phyloP scores from a whole-genome alignment of 1,140 invertebrate genomes.

The Protaetia brevitarsis region DNA sequence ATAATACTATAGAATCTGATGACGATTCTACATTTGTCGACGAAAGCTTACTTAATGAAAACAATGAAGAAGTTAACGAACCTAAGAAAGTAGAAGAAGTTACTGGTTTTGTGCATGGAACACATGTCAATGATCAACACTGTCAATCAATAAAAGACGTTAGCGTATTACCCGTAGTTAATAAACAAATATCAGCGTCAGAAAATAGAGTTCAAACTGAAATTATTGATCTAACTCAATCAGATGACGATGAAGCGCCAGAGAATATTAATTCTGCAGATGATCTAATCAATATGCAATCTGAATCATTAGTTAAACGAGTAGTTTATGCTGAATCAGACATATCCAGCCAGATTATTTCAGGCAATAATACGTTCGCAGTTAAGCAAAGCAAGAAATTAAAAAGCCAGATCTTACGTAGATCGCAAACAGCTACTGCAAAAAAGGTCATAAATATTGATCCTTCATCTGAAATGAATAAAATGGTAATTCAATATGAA shows the following conservation, averaged over 20 bases:
- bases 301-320: neutral
- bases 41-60: neutral
- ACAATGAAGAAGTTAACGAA: neutral
- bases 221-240: neutral
- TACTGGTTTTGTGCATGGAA: too few relatives aligned
- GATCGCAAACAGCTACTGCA: neutral
- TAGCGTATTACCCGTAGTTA: too few relatives aligned
- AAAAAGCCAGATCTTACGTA: neutral
- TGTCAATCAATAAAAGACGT: too few relatives aligned
- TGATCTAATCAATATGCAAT: neutral
- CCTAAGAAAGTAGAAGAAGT: too few relatives aligned
- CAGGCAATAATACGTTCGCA: neutral
- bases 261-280: neutral
- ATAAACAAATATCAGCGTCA: too few relatives aligned
- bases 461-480: neutral
- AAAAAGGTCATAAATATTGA: neutral
- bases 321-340: neutral
- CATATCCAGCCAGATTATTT: neutral
- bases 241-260: neutral
- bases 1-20: too few relatives aligned
- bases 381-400: neutral
- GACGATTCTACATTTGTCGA: neutral
- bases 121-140: too few relatives aligned
- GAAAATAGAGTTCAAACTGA: neutral
- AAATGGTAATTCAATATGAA: too few relatives aligned